Evolutionary conservation across 2,113 vertebrate genomes (phyloP), one percentile per base, ranked within the genome.

Genomic region (Hippocampus zosterae): DNA sequence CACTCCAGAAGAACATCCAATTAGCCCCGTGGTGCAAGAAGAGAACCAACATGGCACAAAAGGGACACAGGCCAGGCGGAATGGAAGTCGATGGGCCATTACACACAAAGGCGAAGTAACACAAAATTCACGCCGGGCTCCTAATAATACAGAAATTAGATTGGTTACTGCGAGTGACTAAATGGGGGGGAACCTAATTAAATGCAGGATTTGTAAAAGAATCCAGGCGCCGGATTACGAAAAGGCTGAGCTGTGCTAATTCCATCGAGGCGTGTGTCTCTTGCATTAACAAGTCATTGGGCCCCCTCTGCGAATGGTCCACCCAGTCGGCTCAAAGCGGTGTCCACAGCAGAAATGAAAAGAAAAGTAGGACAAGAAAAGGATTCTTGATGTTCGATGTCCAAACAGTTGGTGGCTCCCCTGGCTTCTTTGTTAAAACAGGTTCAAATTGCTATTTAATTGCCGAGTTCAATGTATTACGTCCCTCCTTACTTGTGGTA

Each of bases 171-270:
- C 83, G 85, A 88, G 88, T 68, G 79, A 82, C 82, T 88, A 86
- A 87, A 90, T 78, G 81, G 42, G 33, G 33, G 71, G 88, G 88
- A 33, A 89, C 88, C 84, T 84, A 89, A 91, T 89, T 91, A 91
- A 91, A 90, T 84, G 81, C 70, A 78, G 86, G 84, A 87, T 89
- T 89, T 89, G 88, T 85, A 85, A 87, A 88, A 85, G 90, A 87
- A 88, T 88, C 85, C 79, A 77, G 70, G 80, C 74, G 37, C 76
- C 77, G 87, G 88, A 91, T 91, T 91, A 91, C 85, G 83, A 83
- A 84, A 83, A 80, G 85, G 79, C 79, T 87, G 75, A 83, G 77
- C 72, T 60, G 71, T n/a, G 46, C 71, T 76, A 85, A 87, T 87
- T 82, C 86, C 84, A 68, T 74, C 65, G 69, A 77, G 78, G 73